Percentiles rank a stretch among this genome's conserved stretches.
Evolutionary conservation across 2,797 vertebrate species (phyloP).

Genomic region (Neopelma chrysocephalum): DNA sequence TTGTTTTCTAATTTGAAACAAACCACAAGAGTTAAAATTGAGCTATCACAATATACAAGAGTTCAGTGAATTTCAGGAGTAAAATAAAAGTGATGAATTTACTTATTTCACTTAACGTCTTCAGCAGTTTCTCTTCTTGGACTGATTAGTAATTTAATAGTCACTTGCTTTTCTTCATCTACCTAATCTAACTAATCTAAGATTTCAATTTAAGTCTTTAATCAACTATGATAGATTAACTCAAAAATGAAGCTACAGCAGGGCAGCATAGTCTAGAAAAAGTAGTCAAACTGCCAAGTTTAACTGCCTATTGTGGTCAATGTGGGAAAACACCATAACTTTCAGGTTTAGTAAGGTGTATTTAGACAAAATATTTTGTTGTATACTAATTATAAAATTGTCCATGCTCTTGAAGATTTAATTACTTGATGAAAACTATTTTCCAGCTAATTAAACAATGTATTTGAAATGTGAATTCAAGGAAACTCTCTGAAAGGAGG

Average conservation of each 20-base stretch:
- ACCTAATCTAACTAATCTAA: neutral
- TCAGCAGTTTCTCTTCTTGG: neutral
- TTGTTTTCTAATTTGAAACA: neutral
- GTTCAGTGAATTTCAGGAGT: neutral
- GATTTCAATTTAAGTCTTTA: neutral
- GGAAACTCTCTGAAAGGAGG: neutral
- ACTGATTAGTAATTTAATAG: neutral
- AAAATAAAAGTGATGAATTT: neutral
- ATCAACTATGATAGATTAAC: neutral
- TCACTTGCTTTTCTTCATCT: neutral
- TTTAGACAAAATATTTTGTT: neutral
- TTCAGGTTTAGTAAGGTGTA: neutral
- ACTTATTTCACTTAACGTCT: neutral
- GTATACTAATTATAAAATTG: neutral
- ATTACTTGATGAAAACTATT: neutral
- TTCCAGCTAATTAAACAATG: neutral
- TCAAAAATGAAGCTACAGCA: neutral
- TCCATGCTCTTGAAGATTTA: neutral
- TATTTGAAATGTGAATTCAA: neutral
- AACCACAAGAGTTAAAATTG: neutral
- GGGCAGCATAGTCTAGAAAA: neutral
- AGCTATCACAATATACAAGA: neutral
- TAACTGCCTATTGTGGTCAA: neutral
- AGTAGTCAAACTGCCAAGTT: neutral
- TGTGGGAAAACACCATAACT: neutral